Percentiles rank a stretch among this genome's conserved stretches.
phyloP scores from a whole-genome alignment of 2,113 vertebrate genomes.

The Bombycilla garrulus region DNA sequence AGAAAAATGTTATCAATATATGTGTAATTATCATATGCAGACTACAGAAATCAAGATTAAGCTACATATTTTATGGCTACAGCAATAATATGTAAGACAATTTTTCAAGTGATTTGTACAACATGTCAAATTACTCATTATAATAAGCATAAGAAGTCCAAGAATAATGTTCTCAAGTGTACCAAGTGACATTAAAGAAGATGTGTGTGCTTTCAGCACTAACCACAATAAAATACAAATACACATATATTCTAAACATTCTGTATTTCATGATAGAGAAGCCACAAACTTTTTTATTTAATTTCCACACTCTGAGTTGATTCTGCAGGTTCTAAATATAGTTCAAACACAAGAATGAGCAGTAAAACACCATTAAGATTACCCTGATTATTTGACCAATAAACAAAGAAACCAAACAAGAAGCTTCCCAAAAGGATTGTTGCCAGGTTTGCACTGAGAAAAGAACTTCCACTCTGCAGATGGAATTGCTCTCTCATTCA shows the following conservation, averaged over 20 bases:
- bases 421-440: background rate
- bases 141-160: background rate
- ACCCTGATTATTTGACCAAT: background rate
- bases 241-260: background rate
- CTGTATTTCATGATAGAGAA: background rate
- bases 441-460: background rate
- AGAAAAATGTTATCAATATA: conserved; percentile 15
- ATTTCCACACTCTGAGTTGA: background rate
- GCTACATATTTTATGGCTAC: background rate
- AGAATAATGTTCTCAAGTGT: background rate
- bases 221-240: background rate
- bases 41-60: conserved; percentile 24
- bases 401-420: background rate
- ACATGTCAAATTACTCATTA: background rate
- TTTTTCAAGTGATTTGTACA: conserved; percentile 30
- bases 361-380: background rate
- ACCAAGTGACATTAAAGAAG: background rate
- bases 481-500: background rate
- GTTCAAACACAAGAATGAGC: background rate
- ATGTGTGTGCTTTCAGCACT: background rate
- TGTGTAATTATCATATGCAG: conserved; percentile 1
- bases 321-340: background rate
- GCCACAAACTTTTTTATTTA: background rate
- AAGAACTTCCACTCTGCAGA: background rate
- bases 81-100: background rate